A percentile compares a stretch with the other conserved stretches of the same genome.
These are phyloP conservation scores for Sparus aurata DNA, from an alignment of 2,797 vertebrate genomes.

Conservation along the genomic window DNA sequence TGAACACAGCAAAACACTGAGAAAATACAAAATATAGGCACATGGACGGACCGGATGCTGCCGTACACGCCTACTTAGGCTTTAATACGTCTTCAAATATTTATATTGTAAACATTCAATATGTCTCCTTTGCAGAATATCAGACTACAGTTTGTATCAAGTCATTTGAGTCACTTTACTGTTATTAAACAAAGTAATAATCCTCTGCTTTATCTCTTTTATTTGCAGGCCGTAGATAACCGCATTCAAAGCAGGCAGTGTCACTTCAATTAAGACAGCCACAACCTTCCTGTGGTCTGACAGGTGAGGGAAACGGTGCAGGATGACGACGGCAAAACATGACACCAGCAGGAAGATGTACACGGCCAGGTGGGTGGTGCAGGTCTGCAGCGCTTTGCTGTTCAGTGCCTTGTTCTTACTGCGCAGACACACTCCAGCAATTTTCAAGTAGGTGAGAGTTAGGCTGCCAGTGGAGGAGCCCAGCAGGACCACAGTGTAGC, in stretches of 20 bases:
- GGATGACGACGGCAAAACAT: neutral
- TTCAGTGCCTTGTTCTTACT: slow-evolving; percentile 66
- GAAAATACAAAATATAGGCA: too few species aligned
- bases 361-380: slow-evolving; percentile 66
- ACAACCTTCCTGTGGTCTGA: slow-evolving; percentile 50
- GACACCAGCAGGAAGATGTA: slow-evolving; percentile 61
- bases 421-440: slow-evolving; percentile 74
- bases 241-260: slow-evolving; percentile 57
- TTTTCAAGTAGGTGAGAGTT: slow-evolving; percentile 77
- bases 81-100: too few species aligned
- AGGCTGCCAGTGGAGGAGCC: slow-evolving; percentile 71
- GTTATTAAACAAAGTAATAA: too few species aligned
- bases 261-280: slow-evolving; percentile 44
- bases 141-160: too few species aligned
- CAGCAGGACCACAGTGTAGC: slow-evolving; percentile 64
- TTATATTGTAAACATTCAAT: too few species aligned
- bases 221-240: slow-evolving; percentile 54
- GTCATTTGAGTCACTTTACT: too few species aligned
- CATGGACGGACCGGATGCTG: too few species aligned
- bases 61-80: too few species aligned
- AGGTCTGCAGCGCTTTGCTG: slow-evolving; percentile 78
- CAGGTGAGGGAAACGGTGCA: slow-evolving; percentile 37
- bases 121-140: too few species aligned
- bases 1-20: too few species aligned
- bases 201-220: too few species aligned